Evolutionary conservation across 2,888 invertebrate species (phyloP), one percentile per base, ranked within the genome.

Genomic region (Clusia tigrina): DNA sequence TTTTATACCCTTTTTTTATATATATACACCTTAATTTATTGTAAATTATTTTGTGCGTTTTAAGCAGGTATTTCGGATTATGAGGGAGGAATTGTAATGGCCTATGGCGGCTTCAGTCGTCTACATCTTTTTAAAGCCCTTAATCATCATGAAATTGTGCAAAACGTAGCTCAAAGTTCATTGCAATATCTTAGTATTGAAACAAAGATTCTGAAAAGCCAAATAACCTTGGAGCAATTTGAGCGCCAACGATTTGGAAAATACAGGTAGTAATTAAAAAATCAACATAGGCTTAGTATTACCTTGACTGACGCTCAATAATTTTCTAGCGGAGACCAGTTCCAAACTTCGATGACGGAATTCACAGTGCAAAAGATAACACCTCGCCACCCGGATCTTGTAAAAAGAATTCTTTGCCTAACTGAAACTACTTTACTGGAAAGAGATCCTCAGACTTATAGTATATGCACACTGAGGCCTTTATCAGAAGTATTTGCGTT

Each of bases 361-460:
- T 99, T 99, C 83, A 90, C 90, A 66, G 96, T 99, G 2, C 95
- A 98, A 81, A 99, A 99, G 85, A 89, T 93, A 72, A 92, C 93
- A 18, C 86, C 89, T 1, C 87, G 95, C 24, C 92, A 94, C 81
- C 88, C 89, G 76, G 96, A 96, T 74, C 91, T 94, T 0, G 91
- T 95, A 73, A 87, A 94, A 67, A 88, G 98, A 62, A 92, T 95
- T 0, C 87, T 99, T 26, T 98, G 98, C 79, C 87, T 99, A 20
- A 95, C 96, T 0, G 98, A 99, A 83, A 92, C 93, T 0, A 98
- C 98, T 81, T 86, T 99, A 57, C 85, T 99, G 56, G 99, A 99
- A 85, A 88, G 99, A 70, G 99, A 99, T 85, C 96, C 96, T 1
- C 95, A 94, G 81, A 97, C 98, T 1, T 99, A 99, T 82, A 93